These are phyloP conservation scores for Gortyna flavago DNA, from an alignment of 2,888 invertebrate genomes.

Conservation along the genomic window DNA sequence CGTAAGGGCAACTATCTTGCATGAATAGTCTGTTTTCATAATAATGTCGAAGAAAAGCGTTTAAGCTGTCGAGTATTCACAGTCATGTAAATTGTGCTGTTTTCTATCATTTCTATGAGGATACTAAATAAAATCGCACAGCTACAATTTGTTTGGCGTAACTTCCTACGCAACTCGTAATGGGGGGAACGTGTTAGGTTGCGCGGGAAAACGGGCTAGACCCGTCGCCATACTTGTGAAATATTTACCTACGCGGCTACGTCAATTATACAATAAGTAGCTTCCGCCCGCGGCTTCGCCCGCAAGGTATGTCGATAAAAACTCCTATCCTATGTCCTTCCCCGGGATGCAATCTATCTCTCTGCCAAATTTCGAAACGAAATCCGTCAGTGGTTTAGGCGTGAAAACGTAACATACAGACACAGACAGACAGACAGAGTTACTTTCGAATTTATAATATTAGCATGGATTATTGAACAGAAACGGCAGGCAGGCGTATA, in stretches of 20 bases:
- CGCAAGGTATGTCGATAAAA: too few species aligned
- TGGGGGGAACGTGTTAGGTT: conserved; percentile 40
- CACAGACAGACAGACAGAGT: too few species aligned
- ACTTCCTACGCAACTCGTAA: conserved; percentile 55
- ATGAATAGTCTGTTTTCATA: conserved; percentile 42
- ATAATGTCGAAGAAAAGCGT: conserved; percentile 45
- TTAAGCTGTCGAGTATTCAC: conserved; percentile 28
- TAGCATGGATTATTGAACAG: conserved; percentile 13
- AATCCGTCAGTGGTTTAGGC: too few species aligned
- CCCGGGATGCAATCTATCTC: too few species aligned
- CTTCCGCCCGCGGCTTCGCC: too few species aligned
- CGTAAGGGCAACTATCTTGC: conserved; percentile 10
- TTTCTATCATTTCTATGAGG: conserved; percentile 38
- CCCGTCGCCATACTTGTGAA: conserved; percentile 54
- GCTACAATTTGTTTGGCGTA: conserved; percentile 38
- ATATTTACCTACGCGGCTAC: conserved; percentile 25
- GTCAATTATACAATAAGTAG: conserved; percentile 20
- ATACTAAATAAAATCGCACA: conserved; percentile 46
- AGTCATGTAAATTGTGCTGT: conserved; percentile 47
- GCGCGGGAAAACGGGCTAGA: conserved; percentile 51
- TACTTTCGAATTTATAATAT: too few species aligned
- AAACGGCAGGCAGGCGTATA: neutral
- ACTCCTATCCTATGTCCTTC: too few species aligned
- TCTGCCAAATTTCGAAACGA: too few species aligned
- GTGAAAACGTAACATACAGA: too few species aligned